Evolutionary conservation across 2,113 vertebrate genomes (phyloP).

Genomic region (Daphoenositta chrysoptera): DNA sequence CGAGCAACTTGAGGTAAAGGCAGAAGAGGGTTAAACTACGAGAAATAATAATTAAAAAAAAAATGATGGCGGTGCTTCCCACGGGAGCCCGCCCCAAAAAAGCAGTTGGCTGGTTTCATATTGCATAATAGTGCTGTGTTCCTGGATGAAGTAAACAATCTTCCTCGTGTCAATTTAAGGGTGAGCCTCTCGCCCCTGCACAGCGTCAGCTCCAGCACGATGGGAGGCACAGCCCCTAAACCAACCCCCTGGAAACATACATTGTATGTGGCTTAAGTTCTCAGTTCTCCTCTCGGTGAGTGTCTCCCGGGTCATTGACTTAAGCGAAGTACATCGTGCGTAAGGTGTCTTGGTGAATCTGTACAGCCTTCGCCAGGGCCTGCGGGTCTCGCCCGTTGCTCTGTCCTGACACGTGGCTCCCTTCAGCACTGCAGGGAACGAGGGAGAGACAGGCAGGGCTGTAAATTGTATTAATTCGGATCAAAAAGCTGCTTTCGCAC

Average conservation of each 20-base stretch:
- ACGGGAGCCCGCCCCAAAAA: constrained; percentile 70
- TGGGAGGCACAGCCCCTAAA: constrained; percentile 71
- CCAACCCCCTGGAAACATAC: constrained; percentile 80
- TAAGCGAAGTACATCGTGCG: constrained; percentile 99
- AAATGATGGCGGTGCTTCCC: constrained; percentile 69
- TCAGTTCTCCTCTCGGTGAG: constrained; percentile 65
- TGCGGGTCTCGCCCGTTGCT: constrained; percentile 98
- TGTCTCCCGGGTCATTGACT: constrained; percentile 62
- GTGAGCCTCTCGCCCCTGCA: constrained; percentile 77
- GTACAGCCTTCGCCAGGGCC: constrained; percentile 98
- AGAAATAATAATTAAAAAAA: constrained; percentile 53
- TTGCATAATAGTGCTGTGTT: constrained; percentile 98
- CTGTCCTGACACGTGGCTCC: constrained; percentile 99
- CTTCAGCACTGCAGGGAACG: constrained; percentile 85
- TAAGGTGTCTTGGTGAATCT: constrained; percentile 99
- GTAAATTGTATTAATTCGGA: fast-evolving
- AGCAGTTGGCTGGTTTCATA: constrained; percentile 97
- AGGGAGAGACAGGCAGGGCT: neutral
- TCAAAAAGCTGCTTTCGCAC: neutral
- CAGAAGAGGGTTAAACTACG: constrained; percentile 77
- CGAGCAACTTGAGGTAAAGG: constrained; percentile 87
- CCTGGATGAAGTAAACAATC: constrained; percentile 81
- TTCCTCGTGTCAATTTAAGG: constrained; percentile 71
- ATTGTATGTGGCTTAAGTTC: constrained; percentile 69
- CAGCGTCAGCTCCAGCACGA: constrained; percentile 84